Percentiles rank a stretch among this genome's conserved stretches.
phyloP scores from a whole-genome alignment of 2,113 vertebrate genomes.

The Leptosomus discolor region DNA sequence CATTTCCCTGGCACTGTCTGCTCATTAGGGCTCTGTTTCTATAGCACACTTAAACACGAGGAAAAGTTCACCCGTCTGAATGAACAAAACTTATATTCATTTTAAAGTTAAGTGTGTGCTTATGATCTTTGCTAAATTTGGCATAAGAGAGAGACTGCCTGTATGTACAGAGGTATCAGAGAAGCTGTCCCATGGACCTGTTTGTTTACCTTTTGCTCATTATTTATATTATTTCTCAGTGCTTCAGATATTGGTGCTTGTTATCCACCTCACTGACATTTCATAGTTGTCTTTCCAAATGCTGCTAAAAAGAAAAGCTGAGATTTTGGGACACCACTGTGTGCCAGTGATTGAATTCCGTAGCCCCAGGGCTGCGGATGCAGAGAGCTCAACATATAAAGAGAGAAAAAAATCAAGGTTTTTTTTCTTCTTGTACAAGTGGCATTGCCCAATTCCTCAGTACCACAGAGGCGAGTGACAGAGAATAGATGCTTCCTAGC shows the following conservation, averaged over 20 bases:
- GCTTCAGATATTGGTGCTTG: neutral
- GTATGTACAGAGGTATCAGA: neutral
- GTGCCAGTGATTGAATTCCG: conserved; percentile 2
- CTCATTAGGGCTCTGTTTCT: conserved; percentile 54
- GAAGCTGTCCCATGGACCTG: neutral
- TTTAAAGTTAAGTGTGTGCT: neutral
- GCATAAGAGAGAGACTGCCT: neutral
- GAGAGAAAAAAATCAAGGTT: neutral
- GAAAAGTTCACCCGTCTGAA: neutral
- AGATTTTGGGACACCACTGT: neutral
- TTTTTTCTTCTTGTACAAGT: neutral
- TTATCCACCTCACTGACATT: neutral
- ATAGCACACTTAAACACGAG: neutral
- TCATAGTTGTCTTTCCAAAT: conserved; percentile 6
- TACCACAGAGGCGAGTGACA: neutral
- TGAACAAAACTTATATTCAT: neutral
- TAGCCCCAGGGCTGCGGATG: neutral
- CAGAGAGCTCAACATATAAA: neutral
- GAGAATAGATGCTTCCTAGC: neutral
- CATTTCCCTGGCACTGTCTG: conserved; percentile 32
- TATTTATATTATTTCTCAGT: neutral
- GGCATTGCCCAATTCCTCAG: neutral
- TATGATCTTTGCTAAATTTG: neutral
- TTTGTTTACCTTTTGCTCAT: neutral
- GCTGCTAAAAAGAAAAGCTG: neutral